A percentile compares a stretch with the other conserved stretches of the same genome.
These are phyloP conservation scores for Coccyzus lansbergi DNA, from an alignment of 2,797 vertebrate species.

Conservation along the genomic window DNA sequence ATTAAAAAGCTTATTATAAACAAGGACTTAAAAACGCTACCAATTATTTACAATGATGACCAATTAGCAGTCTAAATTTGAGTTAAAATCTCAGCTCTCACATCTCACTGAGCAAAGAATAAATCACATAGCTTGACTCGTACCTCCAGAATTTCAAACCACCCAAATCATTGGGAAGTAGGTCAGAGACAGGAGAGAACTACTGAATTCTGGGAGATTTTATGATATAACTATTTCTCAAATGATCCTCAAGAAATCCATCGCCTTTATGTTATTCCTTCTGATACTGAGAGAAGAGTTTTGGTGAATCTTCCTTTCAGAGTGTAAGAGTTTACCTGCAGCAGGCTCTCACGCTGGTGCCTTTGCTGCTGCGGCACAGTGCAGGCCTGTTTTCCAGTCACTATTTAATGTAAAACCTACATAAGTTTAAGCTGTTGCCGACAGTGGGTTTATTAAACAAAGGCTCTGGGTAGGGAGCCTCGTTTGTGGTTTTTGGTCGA, in stretches of 20 bases:
- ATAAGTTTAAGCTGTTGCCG: neutral
- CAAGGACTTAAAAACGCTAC: neutral
- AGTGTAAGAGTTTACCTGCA: neutral
- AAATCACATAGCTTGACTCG: neutral
- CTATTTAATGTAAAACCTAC: neutral
- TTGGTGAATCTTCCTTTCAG: neutral
- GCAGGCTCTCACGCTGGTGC: neutral
- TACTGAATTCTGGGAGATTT: neutral
- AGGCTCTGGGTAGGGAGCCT: neutral
- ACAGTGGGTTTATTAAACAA: neutral
- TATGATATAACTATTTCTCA: neutral
- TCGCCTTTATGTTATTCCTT: neutral
- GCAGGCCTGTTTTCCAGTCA: neutral
- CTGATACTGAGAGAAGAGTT: neutral
- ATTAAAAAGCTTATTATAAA: neutral
- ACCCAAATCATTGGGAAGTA: neutral
- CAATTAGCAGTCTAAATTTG: neutral
- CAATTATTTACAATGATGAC: neutral
- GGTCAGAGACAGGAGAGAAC: neutral
- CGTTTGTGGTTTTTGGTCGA: neutral
- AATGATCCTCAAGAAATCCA: neutral
- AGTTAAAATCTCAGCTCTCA: neutral
- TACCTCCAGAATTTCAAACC: neutral
- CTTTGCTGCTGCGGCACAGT: neutral
- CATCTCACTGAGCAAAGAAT: neutral